Evolutionary conservation across 2,888 invertebrate species (phyloP).

Genomic region (Chirona hameri): DNA sequence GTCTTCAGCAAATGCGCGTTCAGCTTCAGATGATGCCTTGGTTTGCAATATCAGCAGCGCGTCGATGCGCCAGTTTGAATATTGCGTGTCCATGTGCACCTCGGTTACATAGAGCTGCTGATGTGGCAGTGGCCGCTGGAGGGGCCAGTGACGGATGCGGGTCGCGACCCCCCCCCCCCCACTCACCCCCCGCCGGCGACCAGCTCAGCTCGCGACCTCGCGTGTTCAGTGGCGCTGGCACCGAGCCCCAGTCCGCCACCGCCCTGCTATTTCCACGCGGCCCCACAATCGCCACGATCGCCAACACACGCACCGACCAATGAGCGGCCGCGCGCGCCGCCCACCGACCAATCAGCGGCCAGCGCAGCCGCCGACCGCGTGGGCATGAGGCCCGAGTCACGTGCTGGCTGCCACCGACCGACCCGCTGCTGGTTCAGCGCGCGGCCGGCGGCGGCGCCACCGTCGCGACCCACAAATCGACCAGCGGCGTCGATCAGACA

Average conservation of each 20-base stretch:
- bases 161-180: not conserved
- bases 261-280: not conserved
- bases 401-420: not conserved
- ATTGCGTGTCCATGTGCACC: no score
- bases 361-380: not conserved
- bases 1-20: no score
- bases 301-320: not conserved
- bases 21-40: no score
- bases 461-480: not conserved
- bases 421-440: not conserved
- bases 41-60: no score
- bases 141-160: not conserved
- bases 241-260: not conserved
- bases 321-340: not conserved
- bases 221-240: not conserved
- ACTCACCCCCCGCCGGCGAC: not conserved
- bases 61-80: no score
- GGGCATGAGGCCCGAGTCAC: not conserved
- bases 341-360: constrained; percentile 2
- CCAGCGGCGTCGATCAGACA: not conserved
- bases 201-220: not conserved
- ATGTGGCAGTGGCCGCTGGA: not conserved
- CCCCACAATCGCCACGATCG: not conserved
- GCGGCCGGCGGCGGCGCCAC: not conserved
- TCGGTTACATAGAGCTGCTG: not conserved